phyloP scores from a whole-genome alignment of 2,113 vertebrate species.

The Engystomops pustulosus region DNA sequence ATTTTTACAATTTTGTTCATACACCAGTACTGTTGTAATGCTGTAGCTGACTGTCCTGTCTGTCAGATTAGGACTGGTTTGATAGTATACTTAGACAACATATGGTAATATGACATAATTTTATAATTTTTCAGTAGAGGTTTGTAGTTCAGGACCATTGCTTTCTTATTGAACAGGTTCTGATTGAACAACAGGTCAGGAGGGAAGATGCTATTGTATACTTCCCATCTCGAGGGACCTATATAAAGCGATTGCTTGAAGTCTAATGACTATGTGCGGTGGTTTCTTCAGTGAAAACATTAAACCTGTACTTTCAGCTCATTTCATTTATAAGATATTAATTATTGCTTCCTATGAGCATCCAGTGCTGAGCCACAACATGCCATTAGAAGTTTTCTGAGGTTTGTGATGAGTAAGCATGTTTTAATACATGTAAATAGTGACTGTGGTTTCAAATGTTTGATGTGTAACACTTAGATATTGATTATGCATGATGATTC shows the following conservation, averaged over 20 bases:
- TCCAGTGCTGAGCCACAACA: neutral
- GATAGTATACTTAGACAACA: neutral
- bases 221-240: neutral
- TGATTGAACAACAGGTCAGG: neutral
- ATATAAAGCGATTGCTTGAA: neutral
- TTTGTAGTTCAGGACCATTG: neutral
- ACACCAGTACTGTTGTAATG: neutral
- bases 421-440: too few relatives aligned
- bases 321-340: neutral
- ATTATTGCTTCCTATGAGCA: neutral
- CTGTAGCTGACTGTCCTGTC: neutral
- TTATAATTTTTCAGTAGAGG: neutral
- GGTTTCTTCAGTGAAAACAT: neutral
- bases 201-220: constrained; percentile 30
- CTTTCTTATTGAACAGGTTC: neutral
- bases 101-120: neutral
- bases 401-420: too few relatives aligned
- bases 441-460: too few relatives aligned
- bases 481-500: too few relatives aligned
- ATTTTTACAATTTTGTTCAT: neutral
- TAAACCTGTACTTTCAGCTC: neutral
- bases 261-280: neutral
- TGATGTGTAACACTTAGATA: too few relatives aligned
- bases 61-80: neutral
- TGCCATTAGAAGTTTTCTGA: too few relatives aligned